These are phyloP conservation scores for Phaetusa simplex DNA, from an alignment of 2,113 vertebrate species.

Conservation along the genomic window DNA sequence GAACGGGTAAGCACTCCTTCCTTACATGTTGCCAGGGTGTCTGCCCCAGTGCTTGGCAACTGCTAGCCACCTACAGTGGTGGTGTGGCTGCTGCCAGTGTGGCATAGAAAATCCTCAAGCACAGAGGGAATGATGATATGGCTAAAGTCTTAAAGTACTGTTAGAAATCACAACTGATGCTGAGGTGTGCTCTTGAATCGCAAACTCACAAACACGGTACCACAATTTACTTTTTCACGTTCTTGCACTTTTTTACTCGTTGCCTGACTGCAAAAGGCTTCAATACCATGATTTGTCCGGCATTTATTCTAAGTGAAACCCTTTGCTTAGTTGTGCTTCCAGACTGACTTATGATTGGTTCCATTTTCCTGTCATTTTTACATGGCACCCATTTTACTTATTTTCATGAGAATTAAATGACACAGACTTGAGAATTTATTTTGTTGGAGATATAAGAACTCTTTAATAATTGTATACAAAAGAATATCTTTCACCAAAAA, in stretches of 20 bases:
- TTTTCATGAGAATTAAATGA: background rate
- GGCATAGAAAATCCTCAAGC: background rate
- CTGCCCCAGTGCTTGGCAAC: background rate
- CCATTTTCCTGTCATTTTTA: background rate
- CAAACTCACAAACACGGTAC: background rate
- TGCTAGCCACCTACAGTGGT: background rate
- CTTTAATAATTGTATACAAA: background rate
- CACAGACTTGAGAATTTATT: background rate
- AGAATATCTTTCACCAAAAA: background rate
- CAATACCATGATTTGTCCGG: background rate
- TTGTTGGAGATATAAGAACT: background rate
- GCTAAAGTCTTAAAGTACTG: background rate
- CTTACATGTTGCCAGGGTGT: background rate
- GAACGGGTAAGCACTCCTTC: conserved; percentile 32
- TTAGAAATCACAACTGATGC: background rate
- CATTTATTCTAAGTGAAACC: background rate
- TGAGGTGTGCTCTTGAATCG: background rate
- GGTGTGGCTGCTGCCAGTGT: background rate
- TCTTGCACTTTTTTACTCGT: background rate
- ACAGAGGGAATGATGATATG: background rate
- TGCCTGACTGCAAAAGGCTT: background rate
- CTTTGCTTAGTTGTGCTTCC: background rate
- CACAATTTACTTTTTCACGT: background rate
- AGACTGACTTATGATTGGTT: background rate
- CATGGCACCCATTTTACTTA: background rate